Conservation (phyloP, 2,888 invertebrate genomes). For the Torymus tubicola region DNA sequence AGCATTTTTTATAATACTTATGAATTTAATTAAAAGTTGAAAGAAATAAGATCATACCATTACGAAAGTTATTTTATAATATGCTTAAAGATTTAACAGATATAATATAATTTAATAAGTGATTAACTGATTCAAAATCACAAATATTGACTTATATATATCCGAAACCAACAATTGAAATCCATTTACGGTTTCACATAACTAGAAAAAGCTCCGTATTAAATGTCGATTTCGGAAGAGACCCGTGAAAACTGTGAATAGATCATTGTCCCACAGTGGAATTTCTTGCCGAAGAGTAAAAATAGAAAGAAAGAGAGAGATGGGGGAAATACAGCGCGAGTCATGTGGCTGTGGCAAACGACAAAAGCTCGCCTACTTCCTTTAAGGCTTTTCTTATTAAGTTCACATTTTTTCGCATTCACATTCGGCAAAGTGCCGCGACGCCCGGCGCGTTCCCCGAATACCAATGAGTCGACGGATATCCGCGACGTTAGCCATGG, state of each 20-base stretch:
- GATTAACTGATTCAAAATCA: too few species aligned
- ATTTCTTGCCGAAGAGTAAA: conserved; percentile 52
- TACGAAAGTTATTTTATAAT: too few species aligned
- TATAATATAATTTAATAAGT: too few species aligned
- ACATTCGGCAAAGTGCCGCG: conserved; percentile 68
- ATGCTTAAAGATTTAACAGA: too few species aligned
- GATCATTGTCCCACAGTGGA: conserved; percentile 64
- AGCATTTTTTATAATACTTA: too few species aligned
- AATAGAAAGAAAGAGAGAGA: conserved; percentile 44
- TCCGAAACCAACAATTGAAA: too few species aligned
- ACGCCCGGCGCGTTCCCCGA: conserved; percentile 66
- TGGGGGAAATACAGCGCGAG: conserved; percentile 6
- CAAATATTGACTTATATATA: too few species aligned
- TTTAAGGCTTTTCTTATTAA: conserved; percentile 75
- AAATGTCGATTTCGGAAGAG: conserved; percentile 39
- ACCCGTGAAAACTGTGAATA: conserved; percentile 67
- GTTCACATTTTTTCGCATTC: conserved; percentile 74
- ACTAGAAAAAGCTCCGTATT: conserved; percentile 21
- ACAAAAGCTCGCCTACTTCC: conserved; percentile 71
- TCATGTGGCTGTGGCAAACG: conserved; percentile 53
- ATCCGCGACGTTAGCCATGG: conserved; percentile 62
- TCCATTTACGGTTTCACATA: too few species aligned
- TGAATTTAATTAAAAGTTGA: too few species aligned
- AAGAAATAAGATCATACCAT: too few species aligned
- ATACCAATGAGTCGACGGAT: conserved; percentile 73